Evolutionary conservation across 2,888 invertebrate genomes (phyloP).

Genomic region (Oscheius sp.): DNA sequence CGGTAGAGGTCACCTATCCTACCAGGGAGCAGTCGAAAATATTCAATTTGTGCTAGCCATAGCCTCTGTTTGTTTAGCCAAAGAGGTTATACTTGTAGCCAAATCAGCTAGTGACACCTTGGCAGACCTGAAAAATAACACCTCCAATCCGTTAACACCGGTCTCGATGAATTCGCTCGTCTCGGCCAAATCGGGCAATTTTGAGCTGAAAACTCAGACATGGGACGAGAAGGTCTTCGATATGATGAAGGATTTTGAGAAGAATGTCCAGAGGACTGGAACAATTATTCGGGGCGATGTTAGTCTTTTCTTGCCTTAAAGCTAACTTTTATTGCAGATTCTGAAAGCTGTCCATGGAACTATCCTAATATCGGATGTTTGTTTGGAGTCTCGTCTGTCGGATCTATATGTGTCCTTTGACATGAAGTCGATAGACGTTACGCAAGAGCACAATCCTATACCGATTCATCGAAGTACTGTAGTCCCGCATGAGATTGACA

Average conservation of each 20-base stretch:
- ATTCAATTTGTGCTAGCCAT: conserved; percentile 30
- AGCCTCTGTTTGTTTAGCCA: conserved; percentile 29
- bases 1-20: conserved; percentile 29
- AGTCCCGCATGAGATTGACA: conserved; percentile 16
- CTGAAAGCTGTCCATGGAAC: conserved; percentile 40
- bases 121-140: not conserved
- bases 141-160: not conserved
- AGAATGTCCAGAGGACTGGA: conserved; percentile 36
- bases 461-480: not conserved
- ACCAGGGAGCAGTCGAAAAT: conserved; percentile 9
- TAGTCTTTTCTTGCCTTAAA: not conserved
- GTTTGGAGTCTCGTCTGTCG: conserved; percentile 58
- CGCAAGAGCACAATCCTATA: conserved; percentile 38
- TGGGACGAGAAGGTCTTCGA: conserved; percentile 52
- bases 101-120: conserved; percentile 24
- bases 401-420: conserved; percentile 63
- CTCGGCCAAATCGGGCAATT: not conserved
- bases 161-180: not conserved
- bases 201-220: not conserved
- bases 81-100: conserved; percentile 25
- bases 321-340: conserved; percentile 25
- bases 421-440: conserved; percentile 49
- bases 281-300: conserved; percentile 20
- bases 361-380: conserved; percentile 32
- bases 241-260: conserved; percentile 45